phyloP scores from a whole-genome alignment of 2,113 vertebrate genomes.

The Phalacrocorax pelagicus region DNA sequence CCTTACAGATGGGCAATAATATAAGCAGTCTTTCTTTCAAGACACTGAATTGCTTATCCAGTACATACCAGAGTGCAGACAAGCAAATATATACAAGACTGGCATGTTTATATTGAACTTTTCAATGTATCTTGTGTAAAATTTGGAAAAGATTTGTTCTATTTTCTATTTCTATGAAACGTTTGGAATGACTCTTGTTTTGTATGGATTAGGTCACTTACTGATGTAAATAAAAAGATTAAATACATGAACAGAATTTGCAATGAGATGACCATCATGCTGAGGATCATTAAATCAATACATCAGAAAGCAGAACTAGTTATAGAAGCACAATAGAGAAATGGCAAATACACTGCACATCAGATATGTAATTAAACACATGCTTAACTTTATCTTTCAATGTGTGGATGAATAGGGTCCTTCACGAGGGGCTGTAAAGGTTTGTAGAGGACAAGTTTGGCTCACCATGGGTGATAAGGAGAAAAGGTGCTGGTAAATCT shows the following conservation, averaged over 20 bases:
- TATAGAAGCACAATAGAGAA: not conserved
- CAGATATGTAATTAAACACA: not conserved
- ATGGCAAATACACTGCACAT: not conserved
- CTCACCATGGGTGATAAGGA: not conserved
- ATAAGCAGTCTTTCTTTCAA: not conserved
- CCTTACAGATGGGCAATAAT: not conserved
- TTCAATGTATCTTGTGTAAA: not conserved
- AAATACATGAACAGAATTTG: not conserved
- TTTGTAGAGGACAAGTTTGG: not conserved
- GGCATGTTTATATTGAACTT: not conserved
- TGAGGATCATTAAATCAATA: not conserved
- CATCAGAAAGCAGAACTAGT: not conserved
- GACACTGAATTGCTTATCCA: not conserved
- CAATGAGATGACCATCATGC: not conserved
- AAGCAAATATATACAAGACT: not conserved
- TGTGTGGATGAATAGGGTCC: not conserved
- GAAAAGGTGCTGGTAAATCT: not conserved
- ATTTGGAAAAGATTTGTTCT: not conserved
- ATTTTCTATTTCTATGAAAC: not conserved
- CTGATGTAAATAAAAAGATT: not conserved
- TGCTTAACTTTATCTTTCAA: not conserved
- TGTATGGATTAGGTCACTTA: not conserved
- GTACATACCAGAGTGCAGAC: not conserved
- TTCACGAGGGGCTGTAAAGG: not conserved
- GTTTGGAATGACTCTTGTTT: not conserved